Base-by-base conservation (phyloP, 2,797 vertebrate species). In the Lagodon rhomboides region DNA sequence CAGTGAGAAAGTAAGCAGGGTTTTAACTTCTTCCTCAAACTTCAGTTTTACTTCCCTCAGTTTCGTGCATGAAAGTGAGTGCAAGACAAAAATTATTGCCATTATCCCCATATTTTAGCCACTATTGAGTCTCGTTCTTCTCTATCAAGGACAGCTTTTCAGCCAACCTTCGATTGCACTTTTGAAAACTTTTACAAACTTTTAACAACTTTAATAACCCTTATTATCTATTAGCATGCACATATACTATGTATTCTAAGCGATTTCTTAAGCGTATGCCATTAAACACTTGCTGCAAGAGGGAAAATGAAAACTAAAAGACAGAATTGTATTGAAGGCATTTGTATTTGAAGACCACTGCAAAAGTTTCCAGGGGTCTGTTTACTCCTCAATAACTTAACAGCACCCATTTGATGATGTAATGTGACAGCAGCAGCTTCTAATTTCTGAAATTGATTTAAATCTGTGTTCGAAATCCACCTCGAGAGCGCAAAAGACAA, bases 361-460 rank as follows among this genome's bases (percentile, higher is more conserved):
- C 43, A 49, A 66, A 73, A 54, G 12, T 50, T 68, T 73, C 67
- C 63, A 76, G n/a, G 65, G 38, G 51, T 43, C 53, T 46, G 68
- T 76, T 86, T 55, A 73, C 50, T 70, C 41, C 41, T 58, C 30
- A 51, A 5, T 60, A 49, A 83, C 66, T 34, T 44, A 74, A 56
- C 61, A 80, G 62, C 67, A 55, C 20, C 27, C 30, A 15, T 41
- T 47, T 75, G 12, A 82, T 75, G 61, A 22, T 47, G 61, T 77
- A 69, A 79, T 55, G 60, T 44, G 44, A 76, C 23, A 51, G 20
- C 17, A 63, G 30, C 23, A 80, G 27, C 67, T 51, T 74, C 20
- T 30, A 51, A 63, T 56, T 62, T 51, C 27, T 59, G 10, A 38
- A 38, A 27, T 1, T 65, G 69, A 59, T 72, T 80, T 56, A 34